Evolutionary conservation across 2,888 invertebrate species (phyloP).

Genomic region (Cerceris rybyensis): DNA sequence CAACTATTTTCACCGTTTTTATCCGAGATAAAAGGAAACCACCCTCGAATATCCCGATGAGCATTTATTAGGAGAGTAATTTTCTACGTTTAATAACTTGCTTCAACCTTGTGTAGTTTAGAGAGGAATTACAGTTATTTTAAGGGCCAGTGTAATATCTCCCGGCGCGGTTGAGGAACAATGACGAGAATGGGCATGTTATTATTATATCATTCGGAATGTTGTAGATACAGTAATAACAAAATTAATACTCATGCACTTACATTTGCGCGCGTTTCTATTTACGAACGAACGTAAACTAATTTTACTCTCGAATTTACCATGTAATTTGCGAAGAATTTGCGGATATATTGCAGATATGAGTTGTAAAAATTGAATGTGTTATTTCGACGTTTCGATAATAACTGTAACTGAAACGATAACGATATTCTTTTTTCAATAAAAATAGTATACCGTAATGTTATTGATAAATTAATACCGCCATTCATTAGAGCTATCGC

Average conservation of each 20-base stretch:
- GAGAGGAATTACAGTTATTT: constrained; percentile 63
- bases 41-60: background rate
- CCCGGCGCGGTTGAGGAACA: constrained; percentile 51
- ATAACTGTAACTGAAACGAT: too few relatives aligned
- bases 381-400: too few relatives aligned
- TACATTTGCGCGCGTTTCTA: constrained; percentile 20
- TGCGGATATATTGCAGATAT: background rate
- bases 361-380: too few relatives aligned
- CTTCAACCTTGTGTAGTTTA: constrained; percentile 40
- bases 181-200: constrained; percentile 53
- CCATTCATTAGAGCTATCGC: constrained; percentile 21
- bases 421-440: too few relatives aligned
- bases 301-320: background rate
- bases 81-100: constrained; percentile 47
- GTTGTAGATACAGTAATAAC: constrained; percentile 55
- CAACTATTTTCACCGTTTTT: too few relatives aligned
- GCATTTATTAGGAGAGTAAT: constrained; percentile 45
- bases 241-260: constrained; percentile 56
- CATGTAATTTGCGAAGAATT: too few relatives aligned
- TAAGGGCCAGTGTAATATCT: constrained; percentile 57
- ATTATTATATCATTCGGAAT: constrained; percentile 62
- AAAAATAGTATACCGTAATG: background rate
- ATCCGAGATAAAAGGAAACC: background rate
- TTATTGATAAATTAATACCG: constrained; percentile 26
- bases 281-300: constrained; percentile 30